Conservation (phyloP, 2,797 vertebrate genomes). For the Gymnodraco acuticeps region DNA sequence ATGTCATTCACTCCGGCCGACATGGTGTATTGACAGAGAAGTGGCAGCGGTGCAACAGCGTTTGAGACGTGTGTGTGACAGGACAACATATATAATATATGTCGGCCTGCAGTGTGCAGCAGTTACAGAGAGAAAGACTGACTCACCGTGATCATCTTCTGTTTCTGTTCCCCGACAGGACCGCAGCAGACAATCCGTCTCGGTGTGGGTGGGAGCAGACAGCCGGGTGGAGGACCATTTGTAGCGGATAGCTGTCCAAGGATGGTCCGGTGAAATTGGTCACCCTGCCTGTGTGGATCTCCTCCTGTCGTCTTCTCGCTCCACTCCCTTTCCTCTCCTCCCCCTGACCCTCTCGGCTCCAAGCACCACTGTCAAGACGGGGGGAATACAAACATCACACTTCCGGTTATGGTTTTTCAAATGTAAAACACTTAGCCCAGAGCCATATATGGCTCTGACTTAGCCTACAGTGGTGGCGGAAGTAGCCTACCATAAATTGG, state of each 20-base stretch:
- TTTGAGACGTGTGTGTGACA: slow-evolving; percentile 52
- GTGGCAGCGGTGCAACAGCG: slow-evolving; percentile 51
- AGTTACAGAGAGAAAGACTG: slow-evolving; percentile 51
- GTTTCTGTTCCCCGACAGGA: slow-evolving; percentile 58
- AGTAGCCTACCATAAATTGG: too few relatives aligned
- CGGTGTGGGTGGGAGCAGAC: slow-evolving; percentile 45
- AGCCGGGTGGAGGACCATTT: slow-evolving; percentile 61
- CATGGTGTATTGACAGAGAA: slow-evolving; percentile 38
- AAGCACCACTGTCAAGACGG: slow-evolving; percentile 59
- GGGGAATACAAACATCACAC: neutral
- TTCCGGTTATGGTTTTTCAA: slow-evolving; percentile 53
- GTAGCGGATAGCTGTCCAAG: slow-evolving; percentile 51
- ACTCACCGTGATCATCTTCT: slow-evolving; percentile 84
- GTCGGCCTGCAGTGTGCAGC: slow-evolving; percentile 66
- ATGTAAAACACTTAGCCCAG: slow-evolving; percentile 26
- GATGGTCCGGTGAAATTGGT: slow-evolving; percentile 74
- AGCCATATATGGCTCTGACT: too few relatives aligned
- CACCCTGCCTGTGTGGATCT: slow-evolving; percentile 71
- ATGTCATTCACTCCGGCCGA: slow-evolving; percentile 64
- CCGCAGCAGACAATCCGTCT: slow-evolving; percentile 55
- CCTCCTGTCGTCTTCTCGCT: slow-evolving; percentile 81
- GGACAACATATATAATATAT: slow-evolving; percentile 46
- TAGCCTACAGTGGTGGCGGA: neutral
- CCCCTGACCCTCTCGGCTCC: slow-evolving; percentile 80
- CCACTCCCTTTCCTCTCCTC: slow-evolving; percentile 82